These are phyloP conservation scores for Phoebastria nigripes DNA, from an alignment of 2,797 vertebrate genomes.

Conservation along the genomic window DNA sequence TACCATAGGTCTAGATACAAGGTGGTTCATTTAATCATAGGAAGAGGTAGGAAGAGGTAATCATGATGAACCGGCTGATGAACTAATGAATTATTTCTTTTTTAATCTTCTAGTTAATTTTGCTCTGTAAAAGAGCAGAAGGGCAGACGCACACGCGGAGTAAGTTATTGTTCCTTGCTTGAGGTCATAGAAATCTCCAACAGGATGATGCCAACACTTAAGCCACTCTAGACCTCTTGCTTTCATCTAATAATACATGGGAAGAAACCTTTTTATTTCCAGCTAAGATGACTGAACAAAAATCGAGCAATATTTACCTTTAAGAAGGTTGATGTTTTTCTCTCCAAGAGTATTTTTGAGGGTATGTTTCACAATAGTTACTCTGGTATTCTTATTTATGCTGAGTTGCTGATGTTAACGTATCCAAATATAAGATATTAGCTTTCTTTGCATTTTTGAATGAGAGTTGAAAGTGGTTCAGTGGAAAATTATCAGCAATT, in stretches of 20 bases:
- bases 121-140: background rate
- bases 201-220: background rate
- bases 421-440: background rate
- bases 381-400: background rate
- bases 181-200: background rate
- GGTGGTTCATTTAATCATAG: background rate
- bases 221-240: background rate
- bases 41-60: background rate
- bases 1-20: background rate
- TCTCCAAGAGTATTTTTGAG: background rate
- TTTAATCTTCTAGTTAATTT: background rate
- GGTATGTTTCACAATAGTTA: background rate
- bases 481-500: background rate
- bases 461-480: background rate
- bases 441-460: background rate
- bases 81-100: background rate
- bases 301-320: background rate
- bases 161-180: background rate
- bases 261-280: background rate
- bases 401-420: background rate
- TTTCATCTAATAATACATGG: background rate
- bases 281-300: background rate
- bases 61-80: background rate
- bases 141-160: accelerated
- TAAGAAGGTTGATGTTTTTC: background rate